phyloP scores from a whole-genome alignment of 2,797 vertebrate genomes.

The Falco novaeseelandiae region DNA sequence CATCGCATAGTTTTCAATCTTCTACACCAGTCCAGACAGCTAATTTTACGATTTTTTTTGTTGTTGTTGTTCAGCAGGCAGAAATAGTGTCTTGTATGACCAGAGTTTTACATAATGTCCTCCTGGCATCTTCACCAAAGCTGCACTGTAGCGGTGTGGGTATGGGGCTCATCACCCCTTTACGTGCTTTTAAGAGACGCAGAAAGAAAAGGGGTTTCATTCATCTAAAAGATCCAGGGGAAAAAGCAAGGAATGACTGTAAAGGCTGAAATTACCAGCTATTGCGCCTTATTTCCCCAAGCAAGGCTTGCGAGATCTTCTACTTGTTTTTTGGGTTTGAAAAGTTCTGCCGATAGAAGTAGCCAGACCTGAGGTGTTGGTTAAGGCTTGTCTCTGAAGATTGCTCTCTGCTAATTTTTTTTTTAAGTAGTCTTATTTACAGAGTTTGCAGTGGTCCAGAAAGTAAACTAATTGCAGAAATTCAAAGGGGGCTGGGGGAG shows the following conservation, averaged over 20 bases:
- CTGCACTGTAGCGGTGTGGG: neutral
- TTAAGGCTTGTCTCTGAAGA: neutral
- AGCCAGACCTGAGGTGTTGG: neutral
- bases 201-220: neutral
- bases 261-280: neutral
- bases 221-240: neutral
- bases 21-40: neutral
- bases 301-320: neutral
- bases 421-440: neutral
- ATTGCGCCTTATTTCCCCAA: neutral
- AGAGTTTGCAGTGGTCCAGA: neutral
- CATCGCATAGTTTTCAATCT: neutral
- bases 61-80: neutral
- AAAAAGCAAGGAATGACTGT: neutral
- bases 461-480: neutral
- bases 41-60: neutral
- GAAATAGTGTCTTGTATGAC: neutral
- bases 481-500: neutral
- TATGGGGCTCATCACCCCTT: neutral
- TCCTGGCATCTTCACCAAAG: neutral
- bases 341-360: neutral
- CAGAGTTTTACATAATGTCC: fast-evolving
- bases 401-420: fast-evolving
- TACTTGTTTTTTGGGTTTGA: neutral
- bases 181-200: neutral